Conservation (phyloP, 2,797 vertebrate genomes). For the Hoplostethus mediterraneus region DNA sequence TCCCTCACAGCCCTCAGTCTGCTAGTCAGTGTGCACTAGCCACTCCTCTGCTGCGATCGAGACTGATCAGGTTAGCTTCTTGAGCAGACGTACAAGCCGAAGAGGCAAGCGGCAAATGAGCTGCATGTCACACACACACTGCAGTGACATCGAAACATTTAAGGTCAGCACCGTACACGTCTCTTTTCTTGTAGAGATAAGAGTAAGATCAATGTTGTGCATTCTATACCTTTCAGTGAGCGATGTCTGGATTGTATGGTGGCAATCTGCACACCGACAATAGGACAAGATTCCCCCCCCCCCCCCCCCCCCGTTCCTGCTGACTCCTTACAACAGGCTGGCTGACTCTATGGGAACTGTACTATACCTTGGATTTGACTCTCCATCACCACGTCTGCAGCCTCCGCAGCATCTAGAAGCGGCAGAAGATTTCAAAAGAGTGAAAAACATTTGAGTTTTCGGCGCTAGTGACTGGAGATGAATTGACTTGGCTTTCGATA, state of each 20-base stretch:
- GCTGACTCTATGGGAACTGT: not conserved
- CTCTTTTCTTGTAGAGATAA: constrained; percentile 21
- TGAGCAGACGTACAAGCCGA: constrained; percentile 42
- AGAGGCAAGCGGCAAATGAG: constrained; percentile 40
- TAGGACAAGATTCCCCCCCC: constrained; percentile 22
- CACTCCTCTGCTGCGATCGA: constrained; percentile 57
- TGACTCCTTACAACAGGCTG: not conserved
- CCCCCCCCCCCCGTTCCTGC: not conserved
- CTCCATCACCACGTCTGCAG: constrained; percentile 71
- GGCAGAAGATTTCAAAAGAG: constrained; percentile 36
- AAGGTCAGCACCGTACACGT: constrained; percentile 26
- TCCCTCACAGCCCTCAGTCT: not conserved
- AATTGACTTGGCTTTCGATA: constrained; percentile 68
- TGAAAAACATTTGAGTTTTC: constrained; percentile 57
- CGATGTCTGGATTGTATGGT: constrained; percentile 12
- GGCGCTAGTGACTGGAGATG: constrained; percentile 41
- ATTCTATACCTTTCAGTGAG: constrained; percentile 24
- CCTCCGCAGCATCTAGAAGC: constrained; percentile 58
- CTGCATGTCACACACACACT: constrained; percentile 10
- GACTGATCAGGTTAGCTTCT: constrained; percentile 44
- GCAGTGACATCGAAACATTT: not conserved
- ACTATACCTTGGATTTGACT: constrained; percentile 76
- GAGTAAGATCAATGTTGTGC: constrained; percentile 33
- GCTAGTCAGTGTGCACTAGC: constrained; percentile 46
- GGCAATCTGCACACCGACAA: constrained; percentile 30